A percentile compares a stretch with the other conserved stretches of the same genome.
Evolutionary conservation across 2,797 vertebrate species (phyloP).

Genomic region (Lycodopsis pacificus): DNA sequence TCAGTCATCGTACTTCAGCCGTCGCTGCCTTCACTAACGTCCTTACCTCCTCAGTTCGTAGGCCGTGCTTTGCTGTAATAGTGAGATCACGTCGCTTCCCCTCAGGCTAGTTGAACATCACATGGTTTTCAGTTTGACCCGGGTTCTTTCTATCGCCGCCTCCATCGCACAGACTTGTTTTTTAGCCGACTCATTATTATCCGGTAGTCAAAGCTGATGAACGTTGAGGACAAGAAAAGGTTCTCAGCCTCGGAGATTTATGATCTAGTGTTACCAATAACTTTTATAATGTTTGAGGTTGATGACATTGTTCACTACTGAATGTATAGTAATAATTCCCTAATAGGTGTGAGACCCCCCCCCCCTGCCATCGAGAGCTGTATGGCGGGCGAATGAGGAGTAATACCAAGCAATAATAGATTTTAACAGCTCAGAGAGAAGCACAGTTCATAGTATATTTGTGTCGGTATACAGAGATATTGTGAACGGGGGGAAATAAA

Average conservation of each 20-base stretch:
- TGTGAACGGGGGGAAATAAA: constrained; percentile 1
- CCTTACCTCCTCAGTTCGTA: constrained; percentile 39
- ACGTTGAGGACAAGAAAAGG: constrained; percentile 15
- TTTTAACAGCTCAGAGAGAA: constrained; percentile 60
- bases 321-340: constrained; percentile 60
- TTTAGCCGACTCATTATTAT: constrained; percentile 5
- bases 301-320: constrained; percentile 49
- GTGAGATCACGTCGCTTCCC: neutral
- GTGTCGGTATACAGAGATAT: constrained; percentile 31
- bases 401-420: constrained; percentile 71
- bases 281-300: constrained; percentile 12
- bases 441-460: constrained; percentile 67
- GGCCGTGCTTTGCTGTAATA: constrained; percentile 19
- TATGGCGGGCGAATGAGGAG: neutral
- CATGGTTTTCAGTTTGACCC: neutral
- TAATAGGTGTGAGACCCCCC: neutral
- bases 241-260: constrained; percentile 35
- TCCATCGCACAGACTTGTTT: constrained; percentile 21
- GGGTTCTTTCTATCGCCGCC: neutral
- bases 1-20: constrained; percentile 33
- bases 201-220: constrained; percentile 4
- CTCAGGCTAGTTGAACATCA: constrained; percentile 4
- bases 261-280: constrained; percentile 9
- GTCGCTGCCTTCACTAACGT: constrained; percentile 55
- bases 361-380: constrained; percentile 14